These are phyloP conservation scores for Epinephelus fuscoguttatus DNA, from an alignment of 2,113 vertebrate genomes.

Conservation along the genomic window DNA sequence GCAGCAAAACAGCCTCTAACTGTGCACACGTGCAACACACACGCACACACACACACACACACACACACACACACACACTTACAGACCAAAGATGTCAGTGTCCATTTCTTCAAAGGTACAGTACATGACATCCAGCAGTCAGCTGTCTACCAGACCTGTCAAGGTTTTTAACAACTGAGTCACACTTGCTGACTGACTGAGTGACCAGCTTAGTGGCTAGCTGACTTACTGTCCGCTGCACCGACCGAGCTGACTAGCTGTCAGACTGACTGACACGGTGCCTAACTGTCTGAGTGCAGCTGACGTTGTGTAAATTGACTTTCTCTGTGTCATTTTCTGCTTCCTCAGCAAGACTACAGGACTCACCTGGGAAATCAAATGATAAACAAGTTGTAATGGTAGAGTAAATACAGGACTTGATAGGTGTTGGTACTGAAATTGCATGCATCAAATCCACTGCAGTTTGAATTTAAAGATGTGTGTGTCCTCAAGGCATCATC, in stretches of 20 bases:
- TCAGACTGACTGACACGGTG: constrained; percentile 31
- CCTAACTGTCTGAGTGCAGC: background rate
- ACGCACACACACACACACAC: background rate
- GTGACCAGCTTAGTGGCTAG: constrained; percentile 38
- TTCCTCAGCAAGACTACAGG: background rate
- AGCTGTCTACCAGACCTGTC: constrained; percentile 44
- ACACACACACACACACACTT: background rate
- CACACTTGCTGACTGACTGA: constrained; percentile 29
- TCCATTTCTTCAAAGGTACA: constrained; percentile 34
- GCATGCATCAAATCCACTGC: background rate
- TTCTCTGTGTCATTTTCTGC: background rate
- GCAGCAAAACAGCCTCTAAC: constrained; percentile 36
- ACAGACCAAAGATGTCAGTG: constrained; percentile 30
- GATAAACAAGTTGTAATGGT: background rate
- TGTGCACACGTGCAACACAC: constrained; percentile 13
- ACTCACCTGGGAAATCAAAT: background rate
- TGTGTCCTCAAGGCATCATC: background rate
- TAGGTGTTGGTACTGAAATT: background rate
- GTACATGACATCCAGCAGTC: constrained; percentile 29
- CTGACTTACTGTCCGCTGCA: constrained; percentile 8
- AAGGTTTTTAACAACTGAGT: constrained; percentile 27
- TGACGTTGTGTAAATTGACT: background rate
- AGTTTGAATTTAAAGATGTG: background rate
- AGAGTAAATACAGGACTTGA: background rate
- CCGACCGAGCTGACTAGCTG: constrained; percentile 19